Evolutionary conservation across 2,888 invertebrate genomes (phyloP), one percentile per base, ranked within the genome.

Genomic region (Catonia carolina): DNA sequence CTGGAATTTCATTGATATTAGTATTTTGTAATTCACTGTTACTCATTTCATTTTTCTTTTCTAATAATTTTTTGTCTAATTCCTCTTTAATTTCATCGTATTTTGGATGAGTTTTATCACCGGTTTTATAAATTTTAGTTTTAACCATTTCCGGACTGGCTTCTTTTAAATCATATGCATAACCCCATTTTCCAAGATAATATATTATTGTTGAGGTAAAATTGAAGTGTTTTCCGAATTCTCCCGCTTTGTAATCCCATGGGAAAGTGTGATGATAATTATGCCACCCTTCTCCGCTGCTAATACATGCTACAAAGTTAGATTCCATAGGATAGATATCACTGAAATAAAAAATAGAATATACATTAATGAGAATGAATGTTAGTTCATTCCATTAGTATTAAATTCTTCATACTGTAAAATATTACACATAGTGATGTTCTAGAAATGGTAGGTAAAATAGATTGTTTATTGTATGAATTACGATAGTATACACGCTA

Each of bases 141-240:
- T 78, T 74, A 2, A 91, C 79, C 78, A 87, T 81, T 6, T 85
- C 83, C 6, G 75, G 69, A 2, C 75, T 70, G 10, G 70, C 73
- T 8, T 69, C 69, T 68, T 81, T 83, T 56, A 84, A 71, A 67
- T 86, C 85, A 65, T 80, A 83, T 1, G 81, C 84, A 62, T 75
- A 69, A 5, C 86, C 86, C 1, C 82, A 67, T 35, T 67, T 72
- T 20, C 80, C 81, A 58, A 81, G 76, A 50, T 77, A 70, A 63
- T 83, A 79, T 49, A 88, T 85, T 45, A 86, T 69, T 2, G 71
- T 69, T 0, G 84, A 82, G 0, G 86, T 82, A 2, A 77, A 65
- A 66, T 85, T 86, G 65, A 78, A 74, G 56, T 61, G 61, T 18
- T 66, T 65, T 0, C 77, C 77, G 56, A 72, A 71, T 66, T 79